These are phyloP conservation scores for Arnoldichthys spilopterus DNA, from an alignment of 2,797 vertebrate species.

Conservation along the genomic window DNA sequence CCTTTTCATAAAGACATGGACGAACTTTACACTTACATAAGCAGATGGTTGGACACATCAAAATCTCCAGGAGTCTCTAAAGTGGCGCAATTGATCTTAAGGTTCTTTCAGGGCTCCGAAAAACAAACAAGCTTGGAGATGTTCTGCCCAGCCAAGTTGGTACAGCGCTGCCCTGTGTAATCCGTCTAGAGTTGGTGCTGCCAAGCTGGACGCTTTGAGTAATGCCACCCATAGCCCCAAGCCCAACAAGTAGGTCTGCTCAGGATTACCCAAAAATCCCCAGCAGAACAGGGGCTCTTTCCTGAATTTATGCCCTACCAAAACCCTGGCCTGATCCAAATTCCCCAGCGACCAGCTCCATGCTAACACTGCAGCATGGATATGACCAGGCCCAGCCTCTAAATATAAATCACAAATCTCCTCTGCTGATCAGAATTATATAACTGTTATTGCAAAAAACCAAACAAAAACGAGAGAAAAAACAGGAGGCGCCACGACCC, in stretches of 20 bases:
- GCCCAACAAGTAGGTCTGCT: slow-evolving; percentile 59
- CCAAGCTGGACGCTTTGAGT: slow-evolving; percentile 55
- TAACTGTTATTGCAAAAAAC: slow-evolving; percentile 22
- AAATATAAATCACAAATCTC: slow-evolving; percentile 53
- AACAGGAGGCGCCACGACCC: slow-evolving; percentile 39
- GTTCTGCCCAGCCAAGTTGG: slow-evolving; percentile 52
- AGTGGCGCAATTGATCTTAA: slow-evolving; percentile 42
- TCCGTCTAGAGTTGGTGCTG: slow-evolving; percentile 51
- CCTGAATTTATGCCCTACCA: slow-evolving; percentile 45
- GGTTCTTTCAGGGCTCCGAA: slow-evolving; percentile 8
- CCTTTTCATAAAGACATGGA: not conserved
- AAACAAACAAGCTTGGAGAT: slow-evolving; percentile 46
- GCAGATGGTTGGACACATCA: not conserved
- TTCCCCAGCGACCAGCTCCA: slow-evolving; percentile 34
- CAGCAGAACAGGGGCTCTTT: slow-evolving; percentile 46
- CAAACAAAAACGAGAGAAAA: too few species aligned
- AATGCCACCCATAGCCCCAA: slow-evolving; percentile 51
- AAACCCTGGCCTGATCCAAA: slow-evolving; percentile 41
- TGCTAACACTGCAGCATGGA: slow-evolving; percentile 21
- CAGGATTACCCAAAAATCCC: slow-evolving; percentile 56
- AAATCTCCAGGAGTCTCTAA: slow-evolving; percentile 6
- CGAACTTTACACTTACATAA: not conserved
- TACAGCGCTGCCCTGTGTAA: slow-evolving; percentile 52
- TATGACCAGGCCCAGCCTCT: slow-evolving; percentile 21
- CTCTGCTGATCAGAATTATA: slow-evolving; percentile 46